phyloP scores from a whole-genome alignment of 2,113 vertebrate genomes.

The Gymnobelideus leadbeateri region DNA sequence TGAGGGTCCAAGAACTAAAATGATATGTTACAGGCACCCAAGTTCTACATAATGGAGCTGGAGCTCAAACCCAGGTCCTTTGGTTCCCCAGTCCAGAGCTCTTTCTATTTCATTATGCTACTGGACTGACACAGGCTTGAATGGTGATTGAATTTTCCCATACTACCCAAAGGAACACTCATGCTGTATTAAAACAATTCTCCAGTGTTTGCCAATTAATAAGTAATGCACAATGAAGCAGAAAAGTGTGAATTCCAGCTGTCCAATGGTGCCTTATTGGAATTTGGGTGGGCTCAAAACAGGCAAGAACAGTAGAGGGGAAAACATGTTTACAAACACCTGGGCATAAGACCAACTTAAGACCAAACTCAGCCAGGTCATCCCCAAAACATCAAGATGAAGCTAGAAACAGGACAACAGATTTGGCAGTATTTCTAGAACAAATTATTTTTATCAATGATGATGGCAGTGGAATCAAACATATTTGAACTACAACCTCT shows the following conservation, averaged over 20 bases:
- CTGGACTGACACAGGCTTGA: neutral
- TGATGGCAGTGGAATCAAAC: neutral
- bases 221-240: neutral
- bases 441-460: neutral
- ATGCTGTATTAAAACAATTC: neutral
- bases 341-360: neutral
- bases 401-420: neutral
- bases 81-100: neutral
- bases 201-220: neutral
- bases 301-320: neutral
- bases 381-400: neutral
- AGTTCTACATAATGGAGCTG: neutral
- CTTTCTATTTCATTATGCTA: neutral
- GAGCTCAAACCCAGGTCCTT: neutral
- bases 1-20: neutral
- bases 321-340: neutral
- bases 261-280: neutral
- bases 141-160: neutral
- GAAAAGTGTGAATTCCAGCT: neutral
- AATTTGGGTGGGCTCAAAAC: neutral
- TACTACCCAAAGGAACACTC: neutral
- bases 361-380: neutral
- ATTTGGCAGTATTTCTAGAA: neutral
- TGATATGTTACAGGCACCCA: neutral
- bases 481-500: neutral